phyloP scores from a whole-genome alignment of 2,797 vertebrate genomes.

The Amazona finschi region DNA sequence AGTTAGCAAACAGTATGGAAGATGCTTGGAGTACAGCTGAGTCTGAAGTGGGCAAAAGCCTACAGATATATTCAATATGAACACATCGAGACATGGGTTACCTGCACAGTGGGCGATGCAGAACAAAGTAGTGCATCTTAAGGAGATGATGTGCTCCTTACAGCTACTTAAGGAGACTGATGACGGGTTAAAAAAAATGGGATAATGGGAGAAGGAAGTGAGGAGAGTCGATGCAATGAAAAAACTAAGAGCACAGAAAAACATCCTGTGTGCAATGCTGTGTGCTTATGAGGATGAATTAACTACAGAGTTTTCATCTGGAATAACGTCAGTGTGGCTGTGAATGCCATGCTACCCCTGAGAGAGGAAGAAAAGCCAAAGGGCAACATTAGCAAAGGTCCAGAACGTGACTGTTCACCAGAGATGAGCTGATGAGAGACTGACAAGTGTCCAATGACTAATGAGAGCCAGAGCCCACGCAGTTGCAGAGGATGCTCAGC shows the following conservation, averaged over 20 bases:
- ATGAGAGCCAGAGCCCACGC: rapidly evolving
- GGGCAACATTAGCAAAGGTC: background rate
- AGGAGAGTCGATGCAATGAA: background rate
- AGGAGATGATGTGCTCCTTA: background rate
- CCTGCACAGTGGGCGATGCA: rapidly evolving
- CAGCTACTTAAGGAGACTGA: background rate
- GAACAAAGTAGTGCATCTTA: background rate
- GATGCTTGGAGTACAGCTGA: background rate
- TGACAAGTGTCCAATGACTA: background rate
- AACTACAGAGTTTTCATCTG: background rate
- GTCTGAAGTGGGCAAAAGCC: background rate
- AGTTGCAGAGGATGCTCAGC: background rate
- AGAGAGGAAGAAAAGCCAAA: background rate
- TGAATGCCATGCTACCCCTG: rapidly evolving
- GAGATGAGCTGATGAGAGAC: background rate
- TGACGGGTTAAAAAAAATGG: rapidly evolving
- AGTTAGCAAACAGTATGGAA: background rate
- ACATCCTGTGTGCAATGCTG: background rate
- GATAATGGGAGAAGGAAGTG: background rate
- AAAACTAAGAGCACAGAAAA: background rate
- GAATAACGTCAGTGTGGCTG: rapidly evolving
- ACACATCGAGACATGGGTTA: background rate
- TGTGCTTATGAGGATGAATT: background rate
- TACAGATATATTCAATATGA: background rate
- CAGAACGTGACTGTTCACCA: background rate